Percentiles rank a stretch among this genome's conserved stretches.
Evolutionary conservation across 2,888 invertebrate genomes (phyloP).

Genomic region (Dryobota labecula): DNA sequence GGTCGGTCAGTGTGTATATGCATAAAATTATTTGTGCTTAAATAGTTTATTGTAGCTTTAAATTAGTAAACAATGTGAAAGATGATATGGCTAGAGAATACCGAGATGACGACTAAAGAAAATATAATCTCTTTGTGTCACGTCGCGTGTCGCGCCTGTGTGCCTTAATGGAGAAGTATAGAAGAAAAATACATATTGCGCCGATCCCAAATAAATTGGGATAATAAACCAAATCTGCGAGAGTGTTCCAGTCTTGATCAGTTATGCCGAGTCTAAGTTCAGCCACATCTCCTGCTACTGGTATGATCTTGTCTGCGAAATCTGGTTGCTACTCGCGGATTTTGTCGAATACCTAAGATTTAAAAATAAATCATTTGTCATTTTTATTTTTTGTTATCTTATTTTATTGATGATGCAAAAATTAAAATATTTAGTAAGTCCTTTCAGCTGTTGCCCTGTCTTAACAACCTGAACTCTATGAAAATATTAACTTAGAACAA

Average conservation of each 20-base stretch:
- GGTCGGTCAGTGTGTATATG: too few species aligned
- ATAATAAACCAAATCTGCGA: conserved; percentile 19
- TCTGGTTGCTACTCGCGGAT: conserved; percentile 15
- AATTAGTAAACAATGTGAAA: background rate
- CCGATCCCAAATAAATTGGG: too few species aligned
- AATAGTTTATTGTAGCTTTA: too few species aligned
- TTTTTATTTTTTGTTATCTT: background rate
- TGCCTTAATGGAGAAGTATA: too few species aligned
- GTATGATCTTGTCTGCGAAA: conserved; percentile 8
- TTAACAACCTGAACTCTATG: background rate
- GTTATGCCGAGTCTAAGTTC: conserved; percentile 16
- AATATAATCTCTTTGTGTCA: too few species aligned
- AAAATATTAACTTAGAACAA: background rate
- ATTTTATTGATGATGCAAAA: background rate
- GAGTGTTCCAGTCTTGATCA: conserved; percentile 20
- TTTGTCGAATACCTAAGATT: conserved; percentile 15
- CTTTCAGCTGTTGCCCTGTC: background rate
- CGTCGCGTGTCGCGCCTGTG: too few species aligned
- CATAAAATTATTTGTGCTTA: too few species aligned
- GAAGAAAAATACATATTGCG: too few species aligned
- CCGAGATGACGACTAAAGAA: too few species aligned
- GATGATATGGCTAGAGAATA: too few species aligned
- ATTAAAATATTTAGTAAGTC: background rate
- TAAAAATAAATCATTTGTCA: background rate
- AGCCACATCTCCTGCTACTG: conserved; percentile 15